Base-by-base conservation (phyloP, 2,888 invertebrate species). In the Agonopterix heracliana region DNA sequence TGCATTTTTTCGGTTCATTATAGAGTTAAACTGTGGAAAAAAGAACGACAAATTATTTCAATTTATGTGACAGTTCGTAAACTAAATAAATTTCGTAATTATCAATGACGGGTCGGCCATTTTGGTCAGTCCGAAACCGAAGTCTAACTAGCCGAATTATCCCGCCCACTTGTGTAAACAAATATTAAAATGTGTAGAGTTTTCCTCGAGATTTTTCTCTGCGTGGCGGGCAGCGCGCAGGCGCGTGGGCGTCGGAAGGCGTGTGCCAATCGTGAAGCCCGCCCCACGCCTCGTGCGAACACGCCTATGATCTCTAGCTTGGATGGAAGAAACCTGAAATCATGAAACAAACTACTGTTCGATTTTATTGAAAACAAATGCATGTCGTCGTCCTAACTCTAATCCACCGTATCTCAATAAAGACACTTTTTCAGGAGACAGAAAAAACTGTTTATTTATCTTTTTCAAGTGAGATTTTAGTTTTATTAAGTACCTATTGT, bases 231-330 rank as follows among this genome's bases (percentile, higher is more conserved):
- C 70, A 66, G 71, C 70, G 82, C 86, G 88, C 87, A 78, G 76
- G 82, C 81, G 85, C 83, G 84, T 76, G 81, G 90, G 82, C 88
- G 89, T 81, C 82, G 86, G 90, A 84, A 88, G 89, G 89, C 82
- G 85, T 77, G 81, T 85, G 88, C 89, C 89, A 89, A 88, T 83
- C 74, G 73, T 60, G 66, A 70, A 71, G 73, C 68, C 62, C 78
- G 68, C 76, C 70, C 67, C 70, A 61, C 64, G 61, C 17, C 41
- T 41, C 34, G 41, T 40, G 40, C 13, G 40, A 12, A 34, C 40
- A 46, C 46, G 46, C 46, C 46, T 46, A 46, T 46, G 11, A 26
- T 34, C 34, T 12, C 12, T 17, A 11, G 13, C 11, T 42, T 26
- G 7, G 7, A 26, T 26, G 26, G 26, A 26, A 7, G 26, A 26